These are phyloP conservation scores for Trypoxylus dichotomus DNA, from an alignment of 1,140 invertebrate genomes.

Conservation along the genomic window DNA sequence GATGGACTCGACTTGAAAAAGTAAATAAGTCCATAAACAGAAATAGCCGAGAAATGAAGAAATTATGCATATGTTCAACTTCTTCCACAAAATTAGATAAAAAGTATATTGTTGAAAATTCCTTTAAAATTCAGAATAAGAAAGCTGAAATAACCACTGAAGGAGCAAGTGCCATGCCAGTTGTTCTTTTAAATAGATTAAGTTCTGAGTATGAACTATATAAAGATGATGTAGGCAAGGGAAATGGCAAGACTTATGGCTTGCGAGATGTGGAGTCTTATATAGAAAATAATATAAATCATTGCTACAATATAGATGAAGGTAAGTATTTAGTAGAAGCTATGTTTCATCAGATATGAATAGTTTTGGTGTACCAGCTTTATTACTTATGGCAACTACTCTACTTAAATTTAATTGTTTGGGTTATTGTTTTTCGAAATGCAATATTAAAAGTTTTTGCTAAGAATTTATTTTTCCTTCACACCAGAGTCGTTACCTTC, in stretches of 20 bases:
- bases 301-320: background rate
- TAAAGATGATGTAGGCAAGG: background rate
- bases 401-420: background rate
- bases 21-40: background rate
- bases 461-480: no score
- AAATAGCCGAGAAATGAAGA: background rate
- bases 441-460: no score
- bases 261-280: background rate
- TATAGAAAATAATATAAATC: background rate
- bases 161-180: background rate
- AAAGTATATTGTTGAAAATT: background rate
- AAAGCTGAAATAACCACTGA: background rate
- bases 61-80: background rate
- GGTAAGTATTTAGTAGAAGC: background rate
- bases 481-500: no score
- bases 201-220: constrained; percentile 1
- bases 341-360: no score
- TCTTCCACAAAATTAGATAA: background rate
- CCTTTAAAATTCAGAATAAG: background rate
- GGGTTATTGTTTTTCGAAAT: no score
- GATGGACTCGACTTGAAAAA: background rate
- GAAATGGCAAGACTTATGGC: background rate
- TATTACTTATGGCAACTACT: no score
- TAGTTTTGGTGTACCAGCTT: no score
- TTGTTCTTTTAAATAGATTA: constrained; percentile 5